A percentile compares a stretch with the other conserved stretches of the same genome.
Conservation (phyloP, 2,888 invertebrate species). For the Aspidiotus destructor region DNA sequence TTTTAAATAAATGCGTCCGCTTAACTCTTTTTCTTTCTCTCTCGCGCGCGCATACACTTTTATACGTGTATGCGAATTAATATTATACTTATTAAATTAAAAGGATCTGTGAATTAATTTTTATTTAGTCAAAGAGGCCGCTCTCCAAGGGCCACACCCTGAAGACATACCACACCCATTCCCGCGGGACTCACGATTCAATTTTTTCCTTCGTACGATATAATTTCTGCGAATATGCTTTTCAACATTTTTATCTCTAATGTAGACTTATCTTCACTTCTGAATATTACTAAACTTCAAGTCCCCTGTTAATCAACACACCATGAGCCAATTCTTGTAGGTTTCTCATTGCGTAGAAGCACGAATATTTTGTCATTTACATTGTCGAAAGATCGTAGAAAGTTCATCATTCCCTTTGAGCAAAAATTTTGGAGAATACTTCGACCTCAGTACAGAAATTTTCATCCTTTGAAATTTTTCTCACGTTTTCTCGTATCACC, state of each 20-base stretch:
- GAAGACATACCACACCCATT: constrained; percentile 30
- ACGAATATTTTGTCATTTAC: no score
- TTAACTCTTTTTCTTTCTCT: neutral
- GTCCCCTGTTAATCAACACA: constrained; percentile 24
- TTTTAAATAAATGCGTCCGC: no score
- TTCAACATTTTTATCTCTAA: constrained; percentile 22
- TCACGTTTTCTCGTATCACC: no score
- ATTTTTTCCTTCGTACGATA: constrained; percentile 14
- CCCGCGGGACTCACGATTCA: constrained; percentile 20
- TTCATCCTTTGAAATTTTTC: no score
- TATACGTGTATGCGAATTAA: neutral
- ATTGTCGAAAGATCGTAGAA: no score
- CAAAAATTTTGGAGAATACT: no score
- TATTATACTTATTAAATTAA: constrained; percentile 4
- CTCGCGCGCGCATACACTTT: neutral
- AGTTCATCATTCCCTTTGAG: no score
- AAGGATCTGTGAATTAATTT: constrained; percentile 3
- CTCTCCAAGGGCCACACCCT: constrained; percentile 23
- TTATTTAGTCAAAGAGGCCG: neutral
- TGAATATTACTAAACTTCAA: constrained; percentile 12
- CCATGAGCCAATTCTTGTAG: no score
- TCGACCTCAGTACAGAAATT: no score
- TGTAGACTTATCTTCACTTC: constrained; percentile 13
- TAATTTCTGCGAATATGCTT: neutral
- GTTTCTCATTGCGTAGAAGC: no score